A percentile compares a stretch with the other conserved stretches of the same genome.
These are phyloP conservation scores for Cladorhizidae sp. DNA, from an alignment of 37 sponge, comb jelly and placozoan genomes.

Conservation along the genomic window DNA sequence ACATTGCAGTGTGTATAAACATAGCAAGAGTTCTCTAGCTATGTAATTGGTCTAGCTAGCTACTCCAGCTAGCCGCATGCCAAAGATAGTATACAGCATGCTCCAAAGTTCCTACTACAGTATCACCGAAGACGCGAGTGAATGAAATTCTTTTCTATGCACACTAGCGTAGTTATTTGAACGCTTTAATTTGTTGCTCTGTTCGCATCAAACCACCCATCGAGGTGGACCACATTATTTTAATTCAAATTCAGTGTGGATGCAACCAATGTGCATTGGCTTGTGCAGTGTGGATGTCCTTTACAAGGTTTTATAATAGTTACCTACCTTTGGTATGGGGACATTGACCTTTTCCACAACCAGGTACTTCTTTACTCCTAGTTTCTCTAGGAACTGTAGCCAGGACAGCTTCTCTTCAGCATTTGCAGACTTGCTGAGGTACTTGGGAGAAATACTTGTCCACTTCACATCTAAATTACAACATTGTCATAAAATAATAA, in stretches of 20 bases:
- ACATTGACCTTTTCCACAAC: conserved; percentile 30
- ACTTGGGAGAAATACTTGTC: conserved; percentile 17
- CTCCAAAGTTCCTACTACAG: no score
- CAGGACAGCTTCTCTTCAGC: conserved; percentile 1
- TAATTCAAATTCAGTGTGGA: no score
- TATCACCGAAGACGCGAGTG: no score
- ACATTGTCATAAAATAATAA: neutral
- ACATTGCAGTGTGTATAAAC: no score
- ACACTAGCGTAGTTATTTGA: no score
- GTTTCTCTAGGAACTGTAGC: conserved; percentile 25
- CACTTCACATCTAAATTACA: conserved; percentile 27
- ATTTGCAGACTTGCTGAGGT: conserved; percentile 2
- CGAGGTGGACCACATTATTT: neutral
- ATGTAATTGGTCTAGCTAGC: no score
- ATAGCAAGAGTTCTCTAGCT: no score
- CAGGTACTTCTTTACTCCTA: conserved; percentile 39
- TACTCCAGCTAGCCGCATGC: no score
- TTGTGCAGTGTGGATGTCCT: conserved; percentile 1
- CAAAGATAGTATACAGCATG: no score
- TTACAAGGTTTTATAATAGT: neutral
- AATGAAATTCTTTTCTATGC: no score
- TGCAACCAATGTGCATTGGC: no score
- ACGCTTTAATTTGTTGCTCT: no score
- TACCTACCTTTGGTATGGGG: conserved; percentile 18
- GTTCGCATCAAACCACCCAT: neutral